Base-by-base conservation (phyloP, 2,113 vertebrate species). In the Nothobranchius kuhntae region DNA sequence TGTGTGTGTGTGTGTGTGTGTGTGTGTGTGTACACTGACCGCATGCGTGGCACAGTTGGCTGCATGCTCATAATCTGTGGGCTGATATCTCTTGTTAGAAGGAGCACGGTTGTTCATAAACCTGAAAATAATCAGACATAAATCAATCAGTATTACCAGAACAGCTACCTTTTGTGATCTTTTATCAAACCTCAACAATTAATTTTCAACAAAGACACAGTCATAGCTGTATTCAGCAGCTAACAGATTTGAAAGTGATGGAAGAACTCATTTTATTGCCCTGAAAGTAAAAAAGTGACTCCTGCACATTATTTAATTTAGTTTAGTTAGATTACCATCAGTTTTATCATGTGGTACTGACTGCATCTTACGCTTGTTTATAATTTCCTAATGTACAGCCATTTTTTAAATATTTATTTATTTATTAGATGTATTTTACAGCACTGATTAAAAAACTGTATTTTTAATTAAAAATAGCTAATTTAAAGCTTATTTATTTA, bases 31-130 rank as follows among this genome's bases (percentile, higher is more conserved):
- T 61, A 48, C 4, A 62, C 93, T 98, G 87, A 98, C 97, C 50
- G 96, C 96, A 0, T 98, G 96, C n/a, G 97, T 98, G 81, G 95
- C 95, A 68, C 95, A 97, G 90, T 98, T 98, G 1, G 97, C 96
- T 0, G 96, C 96, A 0, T 99, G 97, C 71, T 98, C 97, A 0
- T 97, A 98, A 54, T 98, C 95, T 0, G 97, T 99, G 12, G 96
- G 97, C 88, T 96, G 96, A 89, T 98, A 99, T 89, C 97, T 90
- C 92, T 95, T 86, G 91, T 96, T 94, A 80, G 96, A 87, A 0
- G 97, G 96, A 79, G 95, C 96, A 2, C 95, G 94, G 84, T 93
- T 95, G 85, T 99, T 99, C 97, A 98, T 98, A 92, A 96, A 98
- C 93, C 97, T 99, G 85, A n/a, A 89, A 79, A 0, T 47, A 50